Conservation (phyloP, 2,888 invertebrate genomes). For the Netelia fuscicornis region DNA sequence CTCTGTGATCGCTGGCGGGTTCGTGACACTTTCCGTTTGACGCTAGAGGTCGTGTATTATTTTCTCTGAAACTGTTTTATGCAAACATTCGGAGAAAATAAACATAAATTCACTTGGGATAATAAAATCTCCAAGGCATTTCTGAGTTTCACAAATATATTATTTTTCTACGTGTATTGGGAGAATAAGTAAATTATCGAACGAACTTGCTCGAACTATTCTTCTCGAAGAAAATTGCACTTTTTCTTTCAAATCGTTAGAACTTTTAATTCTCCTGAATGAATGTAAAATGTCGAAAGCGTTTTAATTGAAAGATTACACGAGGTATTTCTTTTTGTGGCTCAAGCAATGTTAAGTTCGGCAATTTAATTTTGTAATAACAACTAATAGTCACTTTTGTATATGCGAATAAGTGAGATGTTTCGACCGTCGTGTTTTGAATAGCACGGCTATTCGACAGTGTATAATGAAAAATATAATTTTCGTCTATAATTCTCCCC, state of each 20-base stretch:
- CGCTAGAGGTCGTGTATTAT: too few species aligned
- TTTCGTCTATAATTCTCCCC: constrained; percentile 19
- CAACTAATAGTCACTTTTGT: constrained; percentile 3
- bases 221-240: too few species aligned
- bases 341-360: neutral
- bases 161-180: too few species aligned
- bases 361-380: neutral
- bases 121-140: too few species aligned
- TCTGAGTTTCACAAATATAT: too few species aligned
- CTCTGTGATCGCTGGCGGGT: neutral
- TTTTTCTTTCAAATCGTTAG: neutral
- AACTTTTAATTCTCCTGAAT: neutral
- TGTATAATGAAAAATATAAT: constrained; percentile 9
- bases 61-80: too few species aligned
- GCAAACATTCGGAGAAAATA: too few species aligned
- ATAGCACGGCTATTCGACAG: constrained; percentile 23
- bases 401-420: neutral
- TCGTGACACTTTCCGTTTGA: neutral
- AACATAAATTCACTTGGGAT: too few species aligned
- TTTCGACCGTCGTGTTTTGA: constrained; percentile 4
- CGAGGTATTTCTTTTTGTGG: neutral
- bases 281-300: neutral
- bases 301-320: neutral
- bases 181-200: too few species aligned
- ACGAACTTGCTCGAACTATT: too few species aligned